Conservation (phyloP, 2,797 vertebrate genomes). For the Xiphorhynchus erythropygius region DNA sequence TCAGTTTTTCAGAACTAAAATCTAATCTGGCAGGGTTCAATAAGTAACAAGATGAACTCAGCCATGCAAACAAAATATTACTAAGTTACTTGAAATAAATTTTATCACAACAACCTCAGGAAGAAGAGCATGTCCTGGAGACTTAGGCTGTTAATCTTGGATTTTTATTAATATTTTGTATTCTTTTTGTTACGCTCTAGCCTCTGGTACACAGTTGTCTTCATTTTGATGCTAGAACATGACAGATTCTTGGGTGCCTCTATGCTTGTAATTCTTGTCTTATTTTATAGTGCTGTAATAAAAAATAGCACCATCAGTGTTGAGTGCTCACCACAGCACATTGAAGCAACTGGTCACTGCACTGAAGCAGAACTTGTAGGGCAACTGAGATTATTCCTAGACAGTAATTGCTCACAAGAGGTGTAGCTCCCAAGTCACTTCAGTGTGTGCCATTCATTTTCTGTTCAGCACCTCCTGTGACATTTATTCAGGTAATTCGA, state of each 20-base stretch:
- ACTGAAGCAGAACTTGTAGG: neutral
- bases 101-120: slow-evolving; percentile 37
- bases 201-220: neutral
- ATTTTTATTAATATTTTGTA: slow-evolving; percentile 49
- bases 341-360: neutral
- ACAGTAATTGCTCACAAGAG: neutral
- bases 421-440: neutral
- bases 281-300: neutral
- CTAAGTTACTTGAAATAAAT: slow-evolving; percentile 59
- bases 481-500: slow-evolving; percentile 2
- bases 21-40: slow-evolving; percentile 31
- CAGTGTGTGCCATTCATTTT: neutral
- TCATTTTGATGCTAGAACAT: neutral
- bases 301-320: neutral
- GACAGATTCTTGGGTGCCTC: neutral
- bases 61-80: slow-evolving; percentile 48
- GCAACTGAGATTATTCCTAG: neutral
- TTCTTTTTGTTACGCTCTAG: neutral
- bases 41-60: slow-evolving; percentile 45
- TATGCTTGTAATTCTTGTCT: neutral
- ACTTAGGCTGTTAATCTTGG: slow-evolving; percentile 3
- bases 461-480: neutral
- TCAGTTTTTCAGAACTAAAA: slow-evolving; percentile 35
- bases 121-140: neutral
- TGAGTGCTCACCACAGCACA: neutral